Evolutionary conservation across 2,113 vertebrate species (phyloP), one percentile per base, ranked within the genome.

Genomic region (Halichoerus grypus): DNA sequence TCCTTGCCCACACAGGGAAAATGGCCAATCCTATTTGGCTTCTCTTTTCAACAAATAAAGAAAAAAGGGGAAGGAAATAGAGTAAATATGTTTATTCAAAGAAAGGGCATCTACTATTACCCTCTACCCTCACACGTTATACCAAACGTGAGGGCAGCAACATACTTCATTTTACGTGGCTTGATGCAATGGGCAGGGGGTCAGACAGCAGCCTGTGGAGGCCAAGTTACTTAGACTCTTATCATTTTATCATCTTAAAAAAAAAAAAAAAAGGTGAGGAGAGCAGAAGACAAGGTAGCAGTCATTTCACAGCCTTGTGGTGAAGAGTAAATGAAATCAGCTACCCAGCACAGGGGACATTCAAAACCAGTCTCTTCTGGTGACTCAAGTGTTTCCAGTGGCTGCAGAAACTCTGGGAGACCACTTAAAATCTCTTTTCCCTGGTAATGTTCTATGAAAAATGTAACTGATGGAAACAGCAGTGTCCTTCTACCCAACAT

Each of bases 41-140:
- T 89, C 39, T 59, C 19, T 95, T 80, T 55, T 11, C 77, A 76
- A 91, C 31, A 97, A 87, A 94, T 3, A 80, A 24, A 55, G 57
- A 46, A 82, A 97, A 83, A 19, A 22, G 51, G 31, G 91, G 59
- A n/a, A 94, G 24, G 39, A 80, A 69, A 42, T 42, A 57, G 67
- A 59, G 84, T n/a, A 89, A 77, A 61, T 14, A 31, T 4, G 65
- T 24, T 31, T 87, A 57, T 49, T 77, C 22, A 82, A 74, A 87
- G 53, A 65, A 76, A 87, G 83, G 24, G n/a, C 18, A n/a, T 31
- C 16, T 36, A 33, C 55, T 67, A 5, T 57, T 51, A 74, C n/a
- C 39, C 33, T 63, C 18, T 55, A n/a, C 26, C 28, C 8, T 39
- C 15, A 2, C 6, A 36, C 1, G 3, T 55, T 77, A 57, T 13